These are phyloP conservation scores for Agriopis marginaria DNA, from an alignment of 2,888 invertebrate species.

Conservation along the genomic window DNA sequence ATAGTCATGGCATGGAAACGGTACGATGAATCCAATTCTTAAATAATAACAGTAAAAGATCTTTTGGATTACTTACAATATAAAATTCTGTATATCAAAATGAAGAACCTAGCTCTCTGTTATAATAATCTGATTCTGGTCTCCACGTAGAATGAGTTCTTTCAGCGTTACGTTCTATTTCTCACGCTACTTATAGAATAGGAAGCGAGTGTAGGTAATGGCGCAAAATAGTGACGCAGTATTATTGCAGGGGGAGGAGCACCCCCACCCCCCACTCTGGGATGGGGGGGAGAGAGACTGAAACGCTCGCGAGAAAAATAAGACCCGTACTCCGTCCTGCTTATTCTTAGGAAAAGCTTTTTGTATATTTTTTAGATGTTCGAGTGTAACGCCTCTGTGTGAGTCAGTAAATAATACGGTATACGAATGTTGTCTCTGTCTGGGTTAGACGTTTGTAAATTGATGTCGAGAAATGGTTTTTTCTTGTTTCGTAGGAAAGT, in stretches of 20 bases:
- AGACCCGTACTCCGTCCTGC: conserved; percentile 85
- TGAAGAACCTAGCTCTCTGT: not conserved
- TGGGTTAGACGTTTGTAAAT: conserved; percentile 62
- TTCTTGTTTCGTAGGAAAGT: conserved; percentile 39
- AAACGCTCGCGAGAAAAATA: conserved; percentile 87
- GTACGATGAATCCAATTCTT: too few species aligned
- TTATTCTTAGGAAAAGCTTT: conserved; percentile 84
- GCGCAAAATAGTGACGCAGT: conserved; percentile 88
- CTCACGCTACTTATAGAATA: conserved; percentile 83
- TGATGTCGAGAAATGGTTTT: conserved; percentile 55
- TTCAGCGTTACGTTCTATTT: conserved; percentile 68
- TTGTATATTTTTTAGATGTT: conserved; percentile 81
- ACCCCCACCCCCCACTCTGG: conserved; percentile 63
- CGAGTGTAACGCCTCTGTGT: conserved; percentile 67
- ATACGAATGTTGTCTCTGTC: conserved; percentile 55
- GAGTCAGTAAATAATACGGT: conserved; percentile 71
- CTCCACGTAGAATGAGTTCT: not conserved
- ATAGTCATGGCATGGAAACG: too few species aligned
- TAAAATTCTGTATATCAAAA: not conserved
- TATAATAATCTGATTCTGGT: too few species aligned
- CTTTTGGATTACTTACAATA: not conserved
- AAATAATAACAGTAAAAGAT: too few species aligned
- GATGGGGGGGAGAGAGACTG: conserved; percentile 77
- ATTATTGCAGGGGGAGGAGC: conserved; percentile 83
- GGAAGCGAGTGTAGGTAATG: conserved; percentile 87